Percentiles rank a stretch among this genome's conserved stretches.
These are phyloP conservation scores for Penelope pileata DNA, from an alignment of 2,113 vertebrate species.

Conservation along the genomic window DNA sequence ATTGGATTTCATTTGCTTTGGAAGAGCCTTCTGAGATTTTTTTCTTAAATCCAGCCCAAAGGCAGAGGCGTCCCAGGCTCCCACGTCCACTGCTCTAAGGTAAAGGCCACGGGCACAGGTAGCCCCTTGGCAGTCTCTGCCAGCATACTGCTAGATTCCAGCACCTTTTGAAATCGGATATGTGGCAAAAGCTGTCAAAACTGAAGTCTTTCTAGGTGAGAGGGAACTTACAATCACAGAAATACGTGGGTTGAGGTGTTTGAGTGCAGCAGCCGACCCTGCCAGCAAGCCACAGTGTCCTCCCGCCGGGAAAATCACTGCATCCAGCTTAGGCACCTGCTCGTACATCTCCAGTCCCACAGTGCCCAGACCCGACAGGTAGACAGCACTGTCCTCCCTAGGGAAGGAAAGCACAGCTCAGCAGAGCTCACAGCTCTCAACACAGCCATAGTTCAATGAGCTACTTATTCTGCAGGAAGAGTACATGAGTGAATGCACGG, in stretches of 20 bases:
- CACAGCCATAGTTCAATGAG: background rate
- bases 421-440: background rate
- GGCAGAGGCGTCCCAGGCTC: background rate
- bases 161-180: background rate
- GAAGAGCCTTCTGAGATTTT: background rate
- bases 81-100: background rate
- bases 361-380: conserved; percentile 88
- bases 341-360: conserved; percentile 89
- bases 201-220: background rate
- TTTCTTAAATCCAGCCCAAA: background rate
- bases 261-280: conserved; percentile 86
- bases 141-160: background rate
- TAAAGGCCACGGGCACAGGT: background rate
- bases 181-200: background rate
- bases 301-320: conserved; percentile 86
- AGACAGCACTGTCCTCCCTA: conserved; percentile 84
- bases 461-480: background rate
- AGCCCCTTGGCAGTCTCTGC: background rate
- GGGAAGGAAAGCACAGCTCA: conserved; percentile 4
- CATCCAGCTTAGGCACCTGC: conserved; percentile 87
- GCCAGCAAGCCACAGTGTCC: conserved; percentile 86
- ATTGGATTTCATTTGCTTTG: background rate
- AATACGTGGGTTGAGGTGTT: conserved; percentile 85
- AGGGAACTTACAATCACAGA: conserved; percentile 85
- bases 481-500: background rate